Percentiles rank a stretch among this genome's conserved stretches.
Conservation (phyloP, 2,797 vertebrate genomes). For the Melanotaenia boesemani region DNA sequence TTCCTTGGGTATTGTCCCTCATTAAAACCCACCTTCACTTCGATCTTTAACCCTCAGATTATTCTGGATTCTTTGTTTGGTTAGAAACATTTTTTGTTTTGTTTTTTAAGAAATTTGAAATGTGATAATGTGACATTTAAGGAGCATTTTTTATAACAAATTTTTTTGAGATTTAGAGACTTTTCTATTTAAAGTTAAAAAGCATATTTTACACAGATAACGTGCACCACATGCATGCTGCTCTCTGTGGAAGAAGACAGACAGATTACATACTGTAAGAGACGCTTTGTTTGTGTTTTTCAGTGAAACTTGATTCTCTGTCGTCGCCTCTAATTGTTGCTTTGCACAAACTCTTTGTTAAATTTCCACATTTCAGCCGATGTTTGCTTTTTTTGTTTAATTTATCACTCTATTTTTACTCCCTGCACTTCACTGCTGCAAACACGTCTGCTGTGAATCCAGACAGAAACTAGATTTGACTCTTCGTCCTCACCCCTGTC, state of each 20-base stretch:
- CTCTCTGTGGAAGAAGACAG: neutral
- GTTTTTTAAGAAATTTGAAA: too few species aligned
- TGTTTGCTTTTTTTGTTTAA: conserved; percentile 48
- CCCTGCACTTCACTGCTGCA: conserved; percentile 8
- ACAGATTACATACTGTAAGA: conserved; percentile 18
- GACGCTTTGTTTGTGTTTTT: conserved; percentile 27
- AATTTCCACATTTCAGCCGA: conserved; percentile 23
- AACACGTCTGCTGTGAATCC: neutral
- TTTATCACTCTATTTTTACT: conserved; percentile 35
- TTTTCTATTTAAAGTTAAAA: too few species aligned
- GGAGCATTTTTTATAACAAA: too few species aligned
- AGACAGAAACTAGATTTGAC: neutral
- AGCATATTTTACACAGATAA: too few species aligned
- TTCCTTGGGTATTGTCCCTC: too few species aligned
- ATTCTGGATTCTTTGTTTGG: too few species aligned
- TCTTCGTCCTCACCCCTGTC: neutral
- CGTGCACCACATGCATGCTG: too few species aligned
- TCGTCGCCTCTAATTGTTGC: conserved; percentile 51
- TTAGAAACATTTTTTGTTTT: too few species aligned
- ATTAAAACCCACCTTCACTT: too few species aligned
- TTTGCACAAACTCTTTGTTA: conserved; percentile 41
- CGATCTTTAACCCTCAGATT: too few species aligned
- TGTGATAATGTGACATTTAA: too few species aligned
- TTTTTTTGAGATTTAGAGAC: too few species aligned
- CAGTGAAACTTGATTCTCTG: conserved; percentile 24